Conservation (phyloP, 1,140 invertebrate genomes). For the Drosophila rufa region DNA sequence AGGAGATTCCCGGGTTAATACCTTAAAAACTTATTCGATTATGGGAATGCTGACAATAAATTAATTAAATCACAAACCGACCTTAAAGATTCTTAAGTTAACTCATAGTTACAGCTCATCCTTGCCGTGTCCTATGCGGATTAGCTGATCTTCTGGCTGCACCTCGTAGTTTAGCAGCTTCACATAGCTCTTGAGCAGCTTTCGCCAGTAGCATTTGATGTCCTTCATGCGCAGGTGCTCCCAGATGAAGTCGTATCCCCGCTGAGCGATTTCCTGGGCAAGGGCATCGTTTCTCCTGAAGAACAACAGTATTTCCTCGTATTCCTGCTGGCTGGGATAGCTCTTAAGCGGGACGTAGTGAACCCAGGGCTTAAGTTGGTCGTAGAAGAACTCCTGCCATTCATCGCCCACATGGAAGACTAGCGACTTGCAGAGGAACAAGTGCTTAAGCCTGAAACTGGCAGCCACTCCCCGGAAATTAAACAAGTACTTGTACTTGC, state of each 20-base stretch:
- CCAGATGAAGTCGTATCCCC: constrained; percentile 93
- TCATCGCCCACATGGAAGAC: constrained; percentile 98
- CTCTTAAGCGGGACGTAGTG: constrained; percentile 96
- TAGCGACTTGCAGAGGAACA: constrained; percentile 97
- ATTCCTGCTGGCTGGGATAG: constrained; percentile 88
- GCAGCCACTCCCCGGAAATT: constrained; percentile 98
- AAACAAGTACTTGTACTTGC: constrained; percentile 97
- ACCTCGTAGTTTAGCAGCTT: constrained; percentile 91
- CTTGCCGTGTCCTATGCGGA: constrained; percentile 57
- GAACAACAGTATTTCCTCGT: constrained; percentile 91
- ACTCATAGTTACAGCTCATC: constrained; percentile 51
- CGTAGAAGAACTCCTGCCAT: constrained; percentile 98
- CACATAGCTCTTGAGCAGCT: constrained; percentile 91
- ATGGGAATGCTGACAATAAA: neutral
- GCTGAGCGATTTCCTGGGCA: constrained; percentile 92
- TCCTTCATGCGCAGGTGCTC: constrained; percentile 93
- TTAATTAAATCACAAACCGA: neutral
- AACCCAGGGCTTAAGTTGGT: constrained; percentile 96
- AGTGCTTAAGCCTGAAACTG: constrained; percentile 98
- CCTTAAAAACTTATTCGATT: neutral
- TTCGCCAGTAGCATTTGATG: constrained; percentile 95
- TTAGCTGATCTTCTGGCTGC: constrained; percentile 86
- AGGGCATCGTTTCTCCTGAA: constrained; percentile 91
- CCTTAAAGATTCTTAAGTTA: neutral
- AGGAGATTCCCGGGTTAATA: neutral